Evolutionary conservation across 2,113 vertebrate genomes (phyloP).

Genomic region (Stigmatopora argus): DNA sequence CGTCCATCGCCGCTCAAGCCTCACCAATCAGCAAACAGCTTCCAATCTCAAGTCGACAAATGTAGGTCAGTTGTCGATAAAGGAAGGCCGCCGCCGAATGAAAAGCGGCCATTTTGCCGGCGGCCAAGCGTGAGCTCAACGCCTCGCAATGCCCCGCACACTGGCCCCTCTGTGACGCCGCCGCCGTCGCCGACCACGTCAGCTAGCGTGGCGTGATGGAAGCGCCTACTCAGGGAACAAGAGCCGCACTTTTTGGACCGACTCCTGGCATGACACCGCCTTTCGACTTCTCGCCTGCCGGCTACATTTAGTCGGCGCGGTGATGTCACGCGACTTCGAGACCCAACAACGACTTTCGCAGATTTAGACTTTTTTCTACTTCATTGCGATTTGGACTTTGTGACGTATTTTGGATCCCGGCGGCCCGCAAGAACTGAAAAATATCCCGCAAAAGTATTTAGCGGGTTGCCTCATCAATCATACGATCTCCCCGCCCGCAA

Average conservation of each 20-base stretch:
- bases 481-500: no score
- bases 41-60: no score
- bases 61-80: not conserved
- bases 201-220: conserved; percentile 34
- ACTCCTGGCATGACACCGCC: conserved; percentile 13
- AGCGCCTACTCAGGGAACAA: conserved; percentile 28
- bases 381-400: not conserved
- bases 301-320: not conserved
- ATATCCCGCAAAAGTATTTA: no score
- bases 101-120: not conserved
- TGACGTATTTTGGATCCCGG: no score
- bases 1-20: no score
- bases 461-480: no score
- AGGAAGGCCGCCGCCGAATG: not conserved
- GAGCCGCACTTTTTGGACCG: conserved; percentile 24
- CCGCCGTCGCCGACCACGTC: conserved; percentile 33
- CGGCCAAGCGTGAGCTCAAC: not conserved
- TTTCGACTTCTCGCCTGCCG: conserved; percentile 28
- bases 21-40: no score
- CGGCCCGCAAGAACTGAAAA: not conserved
- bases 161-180: conserved; percentile 39
- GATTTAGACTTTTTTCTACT: no score
- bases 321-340: conserved; percentile 3
- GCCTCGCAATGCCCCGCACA: conserved; percentile 9
- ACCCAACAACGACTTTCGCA: not conserved